Evolutionary conservation across 2,797 vertebrate genomes (phyloP), one percentile per base, ranked within the genome.

Genomic region (Sebastes trivittatus): DNA sequence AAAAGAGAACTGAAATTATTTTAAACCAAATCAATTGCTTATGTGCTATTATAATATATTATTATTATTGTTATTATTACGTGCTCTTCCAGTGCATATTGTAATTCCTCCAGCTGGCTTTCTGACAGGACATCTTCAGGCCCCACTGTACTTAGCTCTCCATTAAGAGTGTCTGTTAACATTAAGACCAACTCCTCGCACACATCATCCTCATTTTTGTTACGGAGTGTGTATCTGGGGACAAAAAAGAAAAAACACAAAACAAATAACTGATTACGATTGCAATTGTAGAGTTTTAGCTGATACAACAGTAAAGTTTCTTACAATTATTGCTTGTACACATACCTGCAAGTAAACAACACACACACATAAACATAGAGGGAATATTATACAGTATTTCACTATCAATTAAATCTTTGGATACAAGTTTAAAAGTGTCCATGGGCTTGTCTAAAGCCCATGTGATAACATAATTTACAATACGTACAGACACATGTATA

Each of bases 181-280:
- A 93, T 93, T 20, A 83, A 25, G 64, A 95, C 89, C 84, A 96
- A 73, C 4, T 96, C 96, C 6, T 96, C 95, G 60, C 94, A 95
- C 65, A 96, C 70, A 2, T 96, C 95, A 6, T 95, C 93, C 8
- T 94, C 66, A 42, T 91, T 63, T 84, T 91, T 94, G 70, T 90
- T 91, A 27, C 89, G 87, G 27, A 96, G 90, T 4, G 87, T 68
- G 75, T 93, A 95, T 68, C 94, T 94, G 73, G 52, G n/a, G 52
- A 70, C 58, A 80, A 38, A 27, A 34, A 68, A 63, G 80, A 66
- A 49, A 49, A 20, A 20, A 46, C 14, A 76, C 11, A 72, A 67
- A 67, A 69, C 13, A 76, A 56, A 22, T 2, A 34, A 27, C 16
- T 23, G 25, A 67, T 42, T 22, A 38, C 56, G 59, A 2, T 5